Percentiles rank a stretch among this genome's conserved stretches.
Evolutionary conservation across 2,888 invertebrate genomes (phyloP).

Genomic region (Adelognathus sp.): DNA sequence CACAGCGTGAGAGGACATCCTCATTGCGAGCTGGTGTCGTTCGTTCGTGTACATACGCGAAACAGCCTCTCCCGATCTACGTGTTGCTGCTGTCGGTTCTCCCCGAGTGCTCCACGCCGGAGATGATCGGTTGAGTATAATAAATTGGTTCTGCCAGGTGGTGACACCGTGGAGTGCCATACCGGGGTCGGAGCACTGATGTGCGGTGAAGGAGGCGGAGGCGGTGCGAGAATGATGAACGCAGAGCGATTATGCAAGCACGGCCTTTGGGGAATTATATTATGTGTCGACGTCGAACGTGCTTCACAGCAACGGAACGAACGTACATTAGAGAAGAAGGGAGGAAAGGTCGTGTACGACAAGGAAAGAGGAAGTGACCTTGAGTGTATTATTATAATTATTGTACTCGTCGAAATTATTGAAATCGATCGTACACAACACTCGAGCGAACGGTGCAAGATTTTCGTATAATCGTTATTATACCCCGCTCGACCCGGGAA

Average conservation of each 20-base stretch:
- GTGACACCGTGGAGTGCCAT: conserved; percentile 70
- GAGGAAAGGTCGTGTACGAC: conserved; percentile 8
- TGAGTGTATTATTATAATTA: neutral
- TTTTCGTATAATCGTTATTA: neutral
- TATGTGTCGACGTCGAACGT: conserved; percentile 42
- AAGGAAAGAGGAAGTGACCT: conserved; percentile 19
- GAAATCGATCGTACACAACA: neutral
- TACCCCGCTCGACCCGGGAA: neutral
- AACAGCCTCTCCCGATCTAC: conserved; percentile 27
- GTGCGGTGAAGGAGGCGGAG: neutral
- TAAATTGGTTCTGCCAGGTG: conserved; percentile 78
- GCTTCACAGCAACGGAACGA: neutral
- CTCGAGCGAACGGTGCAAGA: neutral
- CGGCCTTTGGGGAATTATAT: conserved; percentile 40
- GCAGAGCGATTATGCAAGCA: conserved; percentile 44
- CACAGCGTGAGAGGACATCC: conserved; percentile 75
- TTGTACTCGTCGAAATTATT: neutral
- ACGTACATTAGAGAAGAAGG: neutral
- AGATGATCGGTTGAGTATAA: conserved; percentile 78
- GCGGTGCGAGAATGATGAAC: conserved; percentile 28
- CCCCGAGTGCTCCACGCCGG: conserved; percentile 71
- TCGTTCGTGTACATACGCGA: conserved; percentile 1
- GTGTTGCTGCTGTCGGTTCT: conserved; percentile 61
- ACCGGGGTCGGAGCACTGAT: conserved; percentile 57
- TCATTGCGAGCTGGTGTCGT: conserved; percentile 73